Percentiles rank a stretch among this genome's conserved stretches.
Evolutionary conservation across 2,888 invertebrate species (phyloP).

Genomic region (Conus canariensis): DNA sequence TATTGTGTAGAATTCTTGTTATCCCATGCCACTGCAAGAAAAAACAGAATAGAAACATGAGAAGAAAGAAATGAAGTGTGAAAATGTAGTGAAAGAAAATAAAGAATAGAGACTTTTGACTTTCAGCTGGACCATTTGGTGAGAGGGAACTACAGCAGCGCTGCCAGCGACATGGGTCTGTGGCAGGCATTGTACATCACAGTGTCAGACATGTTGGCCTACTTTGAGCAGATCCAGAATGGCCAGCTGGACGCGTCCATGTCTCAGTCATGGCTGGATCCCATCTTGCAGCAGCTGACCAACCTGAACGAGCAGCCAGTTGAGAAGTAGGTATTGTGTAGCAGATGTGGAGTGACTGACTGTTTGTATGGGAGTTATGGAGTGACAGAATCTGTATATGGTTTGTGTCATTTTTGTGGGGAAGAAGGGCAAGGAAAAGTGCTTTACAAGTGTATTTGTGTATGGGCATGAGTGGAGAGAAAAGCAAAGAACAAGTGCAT

Average conservation of each 20-base stretch:
- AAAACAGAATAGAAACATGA: too few species aligned
- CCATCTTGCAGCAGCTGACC: constrained; percentile 12
- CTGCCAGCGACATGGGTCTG: constrained; percentile 15
- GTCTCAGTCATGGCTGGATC: constrained; percentile 29
- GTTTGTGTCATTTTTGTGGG: too few species aligned
- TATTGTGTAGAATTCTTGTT: too few species aligned
- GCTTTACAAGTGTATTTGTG: too few species aligned
- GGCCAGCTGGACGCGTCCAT: constrained; percentile 31
- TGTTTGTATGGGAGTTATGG: background rate
- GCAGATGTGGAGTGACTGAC: background rate
- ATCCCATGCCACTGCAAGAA: too few species aligned
- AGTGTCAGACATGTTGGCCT: constrained; percentile 26
- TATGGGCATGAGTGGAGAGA: too few species aligned
- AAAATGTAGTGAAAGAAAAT: too few species aligned
- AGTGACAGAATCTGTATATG: too few species aligned
- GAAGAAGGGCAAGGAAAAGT: too few species aligned
- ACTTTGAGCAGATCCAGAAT: constrained; percentile 31
- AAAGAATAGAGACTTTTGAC: background rate
- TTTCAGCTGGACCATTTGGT: constrained; percentile 49
- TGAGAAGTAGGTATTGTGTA: background rate
- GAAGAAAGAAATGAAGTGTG: too few species aligned
- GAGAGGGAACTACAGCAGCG: constrained; percentile 31
- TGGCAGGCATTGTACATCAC: constrained; percentile 37
- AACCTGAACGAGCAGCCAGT: background rate
- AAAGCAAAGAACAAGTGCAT: too few species aligned